Base-by-base conservation (phyloP, 2,797 vertebrate genomes). In the Trachops cirrhosus region DNA sequence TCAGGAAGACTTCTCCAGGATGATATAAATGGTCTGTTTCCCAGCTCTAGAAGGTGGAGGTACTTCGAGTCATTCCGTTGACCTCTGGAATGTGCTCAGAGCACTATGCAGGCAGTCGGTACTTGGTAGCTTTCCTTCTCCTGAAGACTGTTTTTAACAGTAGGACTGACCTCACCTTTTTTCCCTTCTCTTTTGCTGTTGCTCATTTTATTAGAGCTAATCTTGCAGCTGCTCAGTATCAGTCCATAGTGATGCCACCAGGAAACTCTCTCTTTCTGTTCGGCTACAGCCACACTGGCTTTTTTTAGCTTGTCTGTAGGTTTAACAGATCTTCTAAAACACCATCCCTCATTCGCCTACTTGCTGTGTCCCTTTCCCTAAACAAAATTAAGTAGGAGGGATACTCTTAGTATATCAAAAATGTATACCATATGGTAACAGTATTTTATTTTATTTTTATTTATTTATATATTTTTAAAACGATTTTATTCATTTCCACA, bases 301-400 rank as follows among this genome's bases (percentile, higher is more conserved):
- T 85, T 84, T 84, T 54, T 89, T 57, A 86, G 59, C 67, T 73
- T 85, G 41, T 37, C 34, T 78, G 8, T 64, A 50, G 78, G 68
- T 84, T 91, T 94, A 71, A 19, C 67, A 80, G 86, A 70, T 78
- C n/a, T 94, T 94, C 46, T 26, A 80, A 87, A 85, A 89, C 18
- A 86, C 14, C 48, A 19, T 75, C 67, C 44, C 41, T 91, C 12
- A 52, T 1, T 93, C 3, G 6, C 67, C 68, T 71, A 39, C 77
- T 91, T 96, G 32, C 68, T 16, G 3, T 73, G n/a, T 62, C 73
- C 32, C 54, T 59, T 91, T 94, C 80, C 79, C 77, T 41, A 86
- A 94, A 89, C 79, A 89, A 95, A 96, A 86, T 96, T 83, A 93
- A 91, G 52, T 79, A 91, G 86, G 34, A 92, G 77, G 71, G 32